Base-by-base conservation (phyloP, 2,797 vertebrate genomes). In the Pantherophis alleghaniensis region DNA sequence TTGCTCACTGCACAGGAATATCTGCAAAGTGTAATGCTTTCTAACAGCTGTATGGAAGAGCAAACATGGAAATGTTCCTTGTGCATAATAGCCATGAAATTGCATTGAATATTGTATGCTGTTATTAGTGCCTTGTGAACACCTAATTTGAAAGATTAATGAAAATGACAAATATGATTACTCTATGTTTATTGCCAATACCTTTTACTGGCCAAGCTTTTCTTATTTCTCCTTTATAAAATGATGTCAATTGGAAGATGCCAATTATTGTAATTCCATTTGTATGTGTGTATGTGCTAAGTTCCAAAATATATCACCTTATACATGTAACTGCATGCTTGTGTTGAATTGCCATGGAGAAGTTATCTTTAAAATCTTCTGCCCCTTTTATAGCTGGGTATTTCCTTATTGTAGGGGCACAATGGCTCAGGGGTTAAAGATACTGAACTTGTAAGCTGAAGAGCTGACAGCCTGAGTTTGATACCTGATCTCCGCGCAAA, bases 91-190 rank as follows among this genome's bases (percentile, higher is more conserved):
- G 96, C 96, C 96, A 92, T 96, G 96, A 97, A 96, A 97, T 97
- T 97, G 94, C 96, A 96, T 93, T 96, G 97, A 97, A 96, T 96
- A 96, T 96, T 96, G 94, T 95, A 94, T 95, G 95, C 96, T 96
- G 95, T 95, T 95, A 96, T 97, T 97, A 97, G 94, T 96, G 97
- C 94, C 92, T 96, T 91, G 92, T 94, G 96, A 97, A 96, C 95
- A 96, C 96, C 96, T 96, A 95, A 97, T 97, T 97, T 97, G 96
- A 95, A 97, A 98, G 97, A 97, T 97, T 97, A 97, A 97, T 97
- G 96, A 96, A 97, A 97, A 96, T 97, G 96, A 97, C 96, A 97
- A 97, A 97, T 96, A 96, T 93, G 93, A 86, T 94, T 96, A 93
- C 95, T 92, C 93, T 94, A 92, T 24, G 42, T 69, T 2, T 94